phyloP scores from a whole-genome alignment of 2,888 invertebrate species.

The Drosophila longiperda region DNA sequence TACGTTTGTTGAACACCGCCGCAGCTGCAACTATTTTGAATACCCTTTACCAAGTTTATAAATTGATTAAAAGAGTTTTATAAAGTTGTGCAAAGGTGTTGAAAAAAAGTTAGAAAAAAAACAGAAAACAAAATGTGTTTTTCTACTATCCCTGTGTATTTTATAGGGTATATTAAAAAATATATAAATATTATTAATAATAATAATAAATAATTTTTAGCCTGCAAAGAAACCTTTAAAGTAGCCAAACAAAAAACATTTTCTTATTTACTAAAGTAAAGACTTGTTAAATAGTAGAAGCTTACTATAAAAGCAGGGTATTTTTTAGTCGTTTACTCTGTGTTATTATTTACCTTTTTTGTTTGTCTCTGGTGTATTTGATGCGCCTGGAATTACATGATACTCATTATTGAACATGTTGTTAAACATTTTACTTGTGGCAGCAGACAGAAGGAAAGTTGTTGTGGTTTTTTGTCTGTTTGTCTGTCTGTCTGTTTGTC shows the following conservation, averaged over 20 bases:
- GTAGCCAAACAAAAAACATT: not conserved
- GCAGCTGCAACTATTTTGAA: slow-evolving; percentile 46
- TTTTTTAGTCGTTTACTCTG: not conserved
- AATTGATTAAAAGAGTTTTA: not conserved
- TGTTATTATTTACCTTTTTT: not conserved
- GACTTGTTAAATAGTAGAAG: not conserved
- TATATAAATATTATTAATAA: not conserved
- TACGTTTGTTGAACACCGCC: slow-evolving; percentile 11
- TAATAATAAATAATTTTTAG: too few relatives aligned
- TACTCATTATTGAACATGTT: slow-evolving; percentile 68
- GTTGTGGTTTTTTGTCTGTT: slow-evolving; percentile 4
- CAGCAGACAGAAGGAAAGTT: slow-evolving; percentile 52
- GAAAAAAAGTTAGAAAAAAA: too few relatives aligned
- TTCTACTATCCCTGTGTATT: too few relatives aligned
- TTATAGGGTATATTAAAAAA: too few relatives aligned
- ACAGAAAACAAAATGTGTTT: not conserved
- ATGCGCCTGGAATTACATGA: slow-evolving; percentile 69
- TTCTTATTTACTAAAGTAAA: too few relatives aligned
- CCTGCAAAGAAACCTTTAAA: too few relatives aligned
- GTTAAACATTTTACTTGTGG: slow-evolving; percentile 20
- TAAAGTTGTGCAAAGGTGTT: not conserved
- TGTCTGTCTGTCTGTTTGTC: slow-evolving; percentile 3
- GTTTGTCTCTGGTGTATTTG: slow-evolving; percentile 26
- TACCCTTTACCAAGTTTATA: not conserved
- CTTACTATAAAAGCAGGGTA: not conserved